phyloP scores from a whole-genome alignment of 2,113 vertebrate genomes.

The Corythoichthys haematopterus region DNA sequence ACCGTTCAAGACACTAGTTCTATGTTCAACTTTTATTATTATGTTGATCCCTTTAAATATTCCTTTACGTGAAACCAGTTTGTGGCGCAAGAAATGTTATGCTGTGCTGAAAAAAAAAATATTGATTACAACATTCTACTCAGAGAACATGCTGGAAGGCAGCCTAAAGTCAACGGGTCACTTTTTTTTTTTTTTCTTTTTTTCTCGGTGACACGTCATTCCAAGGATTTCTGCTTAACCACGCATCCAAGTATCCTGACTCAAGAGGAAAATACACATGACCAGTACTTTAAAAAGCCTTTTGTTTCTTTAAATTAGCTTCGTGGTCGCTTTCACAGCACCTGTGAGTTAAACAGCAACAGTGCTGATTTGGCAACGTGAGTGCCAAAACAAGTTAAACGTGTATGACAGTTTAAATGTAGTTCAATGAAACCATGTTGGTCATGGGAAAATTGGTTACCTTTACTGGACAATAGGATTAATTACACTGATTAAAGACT shows the following conservation, averaged over 20 bases:
- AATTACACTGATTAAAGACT: background rate
- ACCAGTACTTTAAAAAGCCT: conserved; percentile 6
- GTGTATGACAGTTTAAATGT: background rate
- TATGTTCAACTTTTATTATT: no score
- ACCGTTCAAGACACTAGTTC: no score
- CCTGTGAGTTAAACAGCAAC: background rate
- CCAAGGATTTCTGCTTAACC: conserved; percentile 24
- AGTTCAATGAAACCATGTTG: background rate
- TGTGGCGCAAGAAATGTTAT: no score
- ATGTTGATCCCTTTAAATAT: no score
- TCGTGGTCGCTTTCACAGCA: background rate
- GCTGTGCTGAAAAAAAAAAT: no score
- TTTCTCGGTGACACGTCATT: conserved; percentile 14
- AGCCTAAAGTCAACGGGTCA: conserved; percentile 23
- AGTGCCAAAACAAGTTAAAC: background rate
- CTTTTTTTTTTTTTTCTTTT: conserved; percentile 21
- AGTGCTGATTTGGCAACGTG: background rate
- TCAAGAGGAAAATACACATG: background rate
- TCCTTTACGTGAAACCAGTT: no score
- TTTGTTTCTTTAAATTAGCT: conserved; percentile 1
- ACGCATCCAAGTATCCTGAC: conserved; percentile 27
- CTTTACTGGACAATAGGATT: background rate
- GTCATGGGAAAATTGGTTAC: background rate
- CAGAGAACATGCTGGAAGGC: background rate
- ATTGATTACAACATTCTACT: background rate